These are phyloP conservation scores for Antheraea mylitta DNA, from an alignment of 1,140 invertebrate genomes.

Conservation along the genomic window DNA sequence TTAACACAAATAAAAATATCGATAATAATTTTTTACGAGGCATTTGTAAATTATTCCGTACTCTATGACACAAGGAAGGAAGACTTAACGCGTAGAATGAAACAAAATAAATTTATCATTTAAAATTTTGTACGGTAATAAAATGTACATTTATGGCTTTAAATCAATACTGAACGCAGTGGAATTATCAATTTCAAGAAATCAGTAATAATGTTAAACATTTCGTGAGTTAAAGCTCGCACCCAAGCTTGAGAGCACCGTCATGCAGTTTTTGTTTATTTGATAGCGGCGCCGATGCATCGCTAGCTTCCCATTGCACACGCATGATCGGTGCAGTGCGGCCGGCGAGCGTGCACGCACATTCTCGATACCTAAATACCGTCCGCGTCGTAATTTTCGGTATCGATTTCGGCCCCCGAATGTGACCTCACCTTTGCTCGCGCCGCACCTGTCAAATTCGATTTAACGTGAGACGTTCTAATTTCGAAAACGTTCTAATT, in stretches of 20 bases:
- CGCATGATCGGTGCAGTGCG: constrained; percentile 54
- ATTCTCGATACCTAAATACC: constrained; percentile 22
- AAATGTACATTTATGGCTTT: not conserved
- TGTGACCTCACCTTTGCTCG: constrained; percentile 31
- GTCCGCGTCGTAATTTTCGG: constrained; percentile 15
- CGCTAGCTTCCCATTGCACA: constrained; percentile 50
- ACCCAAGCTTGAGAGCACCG: constrained; percentile 46
- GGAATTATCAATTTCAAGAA: constrained; percentile 41
- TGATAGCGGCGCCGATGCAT: constrained; percentile 60
- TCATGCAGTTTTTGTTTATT: constrained; percentile 68
- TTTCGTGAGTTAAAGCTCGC: constrained; percentile 33
- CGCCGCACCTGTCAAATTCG: constrained; percentile 9
- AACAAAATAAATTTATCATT: not conserved
- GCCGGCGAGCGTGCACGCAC: constrained; percentile 59
- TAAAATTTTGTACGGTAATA: not conserved
- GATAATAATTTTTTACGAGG: no score
- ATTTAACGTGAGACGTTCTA: constrained; percentile 3
- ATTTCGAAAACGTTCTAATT: constrained; percentile 3
- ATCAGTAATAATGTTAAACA: constrained; percentile 43
- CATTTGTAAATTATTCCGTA: no score
- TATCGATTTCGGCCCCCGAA: constrained; percentile 9
- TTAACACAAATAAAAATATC: no score
- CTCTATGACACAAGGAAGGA: no score
- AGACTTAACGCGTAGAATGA: no score
- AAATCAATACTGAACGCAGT: constrained; percentile 15